Evolutionary conservation across 2,888 invertebrate genomes (phyloP).

Genomic region (Campopleginae sp.): DNA sequence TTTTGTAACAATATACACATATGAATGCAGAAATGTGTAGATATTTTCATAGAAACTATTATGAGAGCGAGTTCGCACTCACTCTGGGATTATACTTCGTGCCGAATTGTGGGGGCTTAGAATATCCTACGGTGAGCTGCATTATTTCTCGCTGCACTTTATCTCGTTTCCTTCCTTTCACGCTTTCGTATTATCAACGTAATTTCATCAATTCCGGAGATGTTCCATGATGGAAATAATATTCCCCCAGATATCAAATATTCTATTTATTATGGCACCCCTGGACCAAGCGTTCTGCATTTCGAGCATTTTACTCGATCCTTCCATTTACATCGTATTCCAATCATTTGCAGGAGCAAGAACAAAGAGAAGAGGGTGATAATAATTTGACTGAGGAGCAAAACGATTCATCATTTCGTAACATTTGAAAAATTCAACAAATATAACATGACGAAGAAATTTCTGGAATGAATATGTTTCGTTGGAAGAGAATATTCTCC

Average conservation of each 20-base stretch:
- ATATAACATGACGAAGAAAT: neutral
- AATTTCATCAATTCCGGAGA: slow-evolving; percentile 18
- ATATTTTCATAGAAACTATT: slow-evolving; percentile 42
- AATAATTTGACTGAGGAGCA: neutral
- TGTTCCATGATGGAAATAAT: neutral
- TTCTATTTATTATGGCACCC: slow-evolving; percentile 4
- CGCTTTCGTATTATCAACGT: neutral
- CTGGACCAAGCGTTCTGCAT: neutral
- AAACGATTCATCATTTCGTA: neutral
- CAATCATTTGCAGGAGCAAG: neutral
- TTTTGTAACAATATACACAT: slow-evolving; percentile 5
- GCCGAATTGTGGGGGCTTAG: slow-evolving; percentile 44
- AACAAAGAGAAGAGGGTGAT: neutral
- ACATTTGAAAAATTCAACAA: neutral
- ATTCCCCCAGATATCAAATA: slow-evolving; percentile 18
- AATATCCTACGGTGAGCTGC: slow-evolving; percentile 37
- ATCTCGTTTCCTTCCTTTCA: neutral
- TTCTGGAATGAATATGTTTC: neutral
- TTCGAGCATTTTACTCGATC: neutral
- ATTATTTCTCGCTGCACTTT: slow-evolving; percentile 31
- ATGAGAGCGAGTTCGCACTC: slow-evolving; percentile 27
- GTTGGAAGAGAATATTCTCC: neutral
- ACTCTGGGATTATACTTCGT: slow-evolving; percentile 45
- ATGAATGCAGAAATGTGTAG: slow-evolving; percentile 9
- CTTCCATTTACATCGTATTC: neutral